Evolutionary conservation across 2,113 vertebrate genomes (phyloP).

Genomic region (Halichoerus grypus): DNA sequence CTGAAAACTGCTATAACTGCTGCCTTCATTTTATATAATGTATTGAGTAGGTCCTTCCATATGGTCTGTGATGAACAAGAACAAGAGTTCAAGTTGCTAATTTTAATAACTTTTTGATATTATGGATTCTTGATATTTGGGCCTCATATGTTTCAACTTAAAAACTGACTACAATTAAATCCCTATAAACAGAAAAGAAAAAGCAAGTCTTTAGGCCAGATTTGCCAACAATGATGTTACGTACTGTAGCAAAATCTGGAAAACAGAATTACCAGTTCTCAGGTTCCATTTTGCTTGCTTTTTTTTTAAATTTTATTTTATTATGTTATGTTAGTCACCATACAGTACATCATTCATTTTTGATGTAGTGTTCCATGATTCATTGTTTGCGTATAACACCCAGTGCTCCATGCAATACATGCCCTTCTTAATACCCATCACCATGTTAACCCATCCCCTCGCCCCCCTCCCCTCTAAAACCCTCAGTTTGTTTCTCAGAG

Average conservation of each 20-base stretch:
- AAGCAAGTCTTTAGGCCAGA: background rate
- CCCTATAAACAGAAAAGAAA: background rate
- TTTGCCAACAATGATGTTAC: background rate
- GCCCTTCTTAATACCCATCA: too few species aligned
- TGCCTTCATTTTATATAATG: background rate
- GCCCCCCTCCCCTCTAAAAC: too few species aligned
- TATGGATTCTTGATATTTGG: background rate
- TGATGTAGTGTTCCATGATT: too few species aligned
- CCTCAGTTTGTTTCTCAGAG: too few species aligned
- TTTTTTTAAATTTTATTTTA: background rate
- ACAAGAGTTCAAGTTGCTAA: conserved; percentile 17
- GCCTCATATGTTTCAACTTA: background rate
- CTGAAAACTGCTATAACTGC: background rate
- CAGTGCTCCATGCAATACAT: too few species aligned
- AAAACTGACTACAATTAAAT: background rate
- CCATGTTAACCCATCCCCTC: too few species aligned
- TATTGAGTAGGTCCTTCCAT: background rate
- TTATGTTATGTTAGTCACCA: too few species aligned
- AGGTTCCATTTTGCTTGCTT: background rate
- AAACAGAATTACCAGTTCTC: background rate
- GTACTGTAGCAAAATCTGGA: background rate
- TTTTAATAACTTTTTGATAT: background rate
- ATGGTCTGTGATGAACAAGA: background rate
- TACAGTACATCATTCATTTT: too few species aligned
- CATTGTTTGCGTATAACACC: too few species aligned